phyloP scores from a whole-genome alignment of 2,113 vertebrate genomes.

The Percina caprodes region DNA sequence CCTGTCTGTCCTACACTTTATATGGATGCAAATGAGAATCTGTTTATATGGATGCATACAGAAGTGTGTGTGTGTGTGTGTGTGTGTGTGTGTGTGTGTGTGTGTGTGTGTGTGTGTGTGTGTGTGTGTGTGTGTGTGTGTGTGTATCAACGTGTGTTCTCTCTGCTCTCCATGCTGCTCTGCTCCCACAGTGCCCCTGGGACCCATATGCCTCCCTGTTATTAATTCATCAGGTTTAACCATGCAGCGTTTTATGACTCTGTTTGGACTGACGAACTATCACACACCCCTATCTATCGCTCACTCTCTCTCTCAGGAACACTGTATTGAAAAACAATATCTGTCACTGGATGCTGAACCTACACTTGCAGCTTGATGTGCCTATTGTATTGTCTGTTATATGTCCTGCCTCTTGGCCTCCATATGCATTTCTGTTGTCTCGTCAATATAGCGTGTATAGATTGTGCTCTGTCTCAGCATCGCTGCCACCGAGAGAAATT shows the following conservation, averaged over 20 bases:
- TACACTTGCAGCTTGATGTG: constrained; percentile 42
- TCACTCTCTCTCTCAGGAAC: constrained; percentile 33
- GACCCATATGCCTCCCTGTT: constrained; percentile 86
- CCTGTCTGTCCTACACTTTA: constrained; percentile 45
- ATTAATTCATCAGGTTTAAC: constrained; percentile 88
- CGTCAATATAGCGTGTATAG: not conserved
- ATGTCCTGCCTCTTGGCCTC: constrained; percentile 1
- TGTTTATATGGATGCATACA: constrained; percentile 49
- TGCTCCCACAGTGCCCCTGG: constrained; percentile 83
- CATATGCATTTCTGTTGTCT: not conserved
- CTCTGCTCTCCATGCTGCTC: constrained; percentile 75
- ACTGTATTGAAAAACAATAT: constrained; percentile 70
- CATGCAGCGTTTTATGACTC: constrained; percentile 85
- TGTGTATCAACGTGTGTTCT: constrained; percentile 53
- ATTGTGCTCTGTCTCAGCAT: not conserved
- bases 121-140: constrained; percentile 43
- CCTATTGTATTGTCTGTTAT: constrained; percentile 24
- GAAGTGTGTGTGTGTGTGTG: constrained; percentile 14
- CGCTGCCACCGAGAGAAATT: not conserved
- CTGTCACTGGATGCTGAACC: constrained; percentile 62
- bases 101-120: constrained; percentile 38
- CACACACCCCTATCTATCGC: constrained; percentile 72
- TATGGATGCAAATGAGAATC: constrained; percentile 58
- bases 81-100: constrained; percentile 30
- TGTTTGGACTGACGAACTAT: constrained; percentile 85